Evolutionary conservation across 2,113 vertebrate species (phyloP).

Genomic region (Rissa tridactyla): DNA sequence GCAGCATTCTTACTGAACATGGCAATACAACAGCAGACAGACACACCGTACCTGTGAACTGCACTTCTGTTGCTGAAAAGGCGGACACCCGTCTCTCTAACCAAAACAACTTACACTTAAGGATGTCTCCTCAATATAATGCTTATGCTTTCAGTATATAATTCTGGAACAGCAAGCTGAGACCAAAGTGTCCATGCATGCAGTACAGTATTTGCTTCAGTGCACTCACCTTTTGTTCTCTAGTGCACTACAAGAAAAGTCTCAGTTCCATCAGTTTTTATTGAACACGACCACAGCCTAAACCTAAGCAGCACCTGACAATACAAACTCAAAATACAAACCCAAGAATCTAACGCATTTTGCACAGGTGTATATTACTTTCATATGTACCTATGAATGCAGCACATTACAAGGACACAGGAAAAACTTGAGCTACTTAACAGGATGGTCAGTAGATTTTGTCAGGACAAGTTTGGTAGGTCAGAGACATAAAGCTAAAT

Average conservation of each 20-base stretch:
- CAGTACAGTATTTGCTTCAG: neutral
- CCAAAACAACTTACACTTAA: neutral
- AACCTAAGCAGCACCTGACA: neutral
- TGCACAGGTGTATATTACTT: neutral
- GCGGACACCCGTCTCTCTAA: neutral
- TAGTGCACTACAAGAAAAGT: neutral
- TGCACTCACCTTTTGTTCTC: neutral
- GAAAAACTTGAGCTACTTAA: neutral
- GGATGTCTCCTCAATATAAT: neutral
- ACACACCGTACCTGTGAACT: neutral
- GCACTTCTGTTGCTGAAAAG: neutral
- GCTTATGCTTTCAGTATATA: neutral
- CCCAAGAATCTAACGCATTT: neutral
- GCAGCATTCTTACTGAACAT: neutral
- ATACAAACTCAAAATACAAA: neutral
- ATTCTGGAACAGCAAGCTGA: neutral
- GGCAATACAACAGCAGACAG: neutral
- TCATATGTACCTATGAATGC: neutral
- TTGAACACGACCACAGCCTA: neutral
- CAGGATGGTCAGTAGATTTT: neutral
- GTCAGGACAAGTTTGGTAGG: neutral
- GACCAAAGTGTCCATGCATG: neutral
- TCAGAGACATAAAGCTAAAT: neutral
- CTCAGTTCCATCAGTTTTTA: neutral
- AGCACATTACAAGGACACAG: neutral